These are phyloP conservation scores for Mythimna lalbum DNA, from an alignment of 2,888 invertebrate genomes.

Conservation along the genomic window DNA sequence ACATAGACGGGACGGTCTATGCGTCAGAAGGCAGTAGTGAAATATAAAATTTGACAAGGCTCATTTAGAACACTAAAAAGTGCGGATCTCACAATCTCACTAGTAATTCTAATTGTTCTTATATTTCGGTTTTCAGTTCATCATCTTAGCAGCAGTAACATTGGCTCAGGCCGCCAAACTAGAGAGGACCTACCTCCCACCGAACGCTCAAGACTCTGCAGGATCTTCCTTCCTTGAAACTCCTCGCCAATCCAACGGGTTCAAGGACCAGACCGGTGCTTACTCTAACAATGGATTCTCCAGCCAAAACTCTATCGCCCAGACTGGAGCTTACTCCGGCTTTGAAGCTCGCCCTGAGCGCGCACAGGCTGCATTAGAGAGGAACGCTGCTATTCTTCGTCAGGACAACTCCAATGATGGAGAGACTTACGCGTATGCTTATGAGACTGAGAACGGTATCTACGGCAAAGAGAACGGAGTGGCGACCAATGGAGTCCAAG, in stretches of 20 bases:
- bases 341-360: constrained; percentile 75
- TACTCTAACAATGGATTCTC: constrained; percentile 30
- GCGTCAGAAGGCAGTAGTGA: too few species aligned
- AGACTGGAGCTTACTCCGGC: constrained; percentile 60
- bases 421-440: constrained; percentile 82
- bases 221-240: constrained; percentile 52
- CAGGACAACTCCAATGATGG: constrained; percentile 83
- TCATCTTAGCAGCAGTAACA: constrained; percentile 75
- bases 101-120: background rate
- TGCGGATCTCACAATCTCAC: too few species aligned
- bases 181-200: constrained; percentile 83
- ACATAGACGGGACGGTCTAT: too few species aligned
- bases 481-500: constrained; percentile 84
- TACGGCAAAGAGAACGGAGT: constrained; percentile 84
- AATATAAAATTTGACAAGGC: too few species aligned
- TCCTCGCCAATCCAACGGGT: constrained; percentile 51
- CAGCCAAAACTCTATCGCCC: constrained; percentile 35
- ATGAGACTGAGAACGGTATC: constrained; percentile 86
- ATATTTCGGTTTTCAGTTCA: constrained; percentile 77
- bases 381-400: constrained; percentile 84
- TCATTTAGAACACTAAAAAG: too few species aligned
- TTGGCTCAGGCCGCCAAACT: constrained; percentile 79
- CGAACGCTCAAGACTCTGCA: constrained; percentile 65
- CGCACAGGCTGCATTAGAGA: constrained; percentile 81
- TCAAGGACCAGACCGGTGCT: constrained; percentile 49